Percentiles rank a stretch among this genome's conserved stretches.
phyloP scores from a whole-genome alignment of 2,113 vertebrate species.

The cattle (Bos taurus) region DNA sequence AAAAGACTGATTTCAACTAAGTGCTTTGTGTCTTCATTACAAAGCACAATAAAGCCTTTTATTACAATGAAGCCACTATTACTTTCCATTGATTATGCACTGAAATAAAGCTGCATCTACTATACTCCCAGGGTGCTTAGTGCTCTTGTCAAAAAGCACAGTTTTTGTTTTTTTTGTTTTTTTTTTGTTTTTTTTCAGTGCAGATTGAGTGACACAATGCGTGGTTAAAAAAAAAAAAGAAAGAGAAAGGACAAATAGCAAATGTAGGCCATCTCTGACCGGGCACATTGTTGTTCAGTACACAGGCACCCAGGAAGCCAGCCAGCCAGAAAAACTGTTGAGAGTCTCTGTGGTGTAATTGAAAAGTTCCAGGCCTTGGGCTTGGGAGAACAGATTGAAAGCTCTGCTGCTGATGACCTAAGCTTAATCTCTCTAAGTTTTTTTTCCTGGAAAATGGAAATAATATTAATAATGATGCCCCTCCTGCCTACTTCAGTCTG shows the following conservation, averaged over 20 bases:
- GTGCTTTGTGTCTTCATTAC: constrained; percentile 72
- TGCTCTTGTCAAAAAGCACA: not conserved
- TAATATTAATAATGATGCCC: not conserved
- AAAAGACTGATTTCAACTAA: constrained; percentile 68
- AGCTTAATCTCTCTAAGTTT: constrained; percentile 4
- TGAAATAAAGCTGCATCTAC: constrained; percentile 17
- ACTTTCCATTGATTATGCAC: not conserved
- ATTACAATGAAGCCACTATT: constrained; percentile 37
- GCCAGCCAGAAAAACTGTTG: not conserved
- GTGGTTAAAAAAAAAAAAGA: not conserved
- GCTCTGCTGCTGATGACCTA: not conserved
- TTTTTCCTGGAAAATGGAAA: constrained; percentile 36
- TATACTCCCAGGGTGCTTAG: not conserved
- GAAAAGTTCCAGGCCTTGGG: not conserved
- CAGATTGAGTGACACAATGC: not conserved
- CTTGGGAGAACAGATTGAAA: not conserved
- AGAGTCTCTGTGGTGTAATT: not conserved
- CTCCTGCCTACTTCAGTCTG: not conserved
- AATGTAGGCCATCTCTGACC: not conserved
- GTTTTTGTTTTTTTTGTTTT: not conserved
- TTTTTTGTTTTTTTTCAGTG: not conserved
- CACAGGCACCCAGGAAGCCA: not conserved
- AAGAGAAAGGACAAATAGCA: not conserved
- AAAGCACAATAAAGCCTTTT: constrained; percentile 66
- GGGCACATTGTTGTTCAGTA: not conserved